These are phyloP conservation scores for Cynodonichthys magdalenae DNA, from an alignment of 2,797 vertebrate species.

Conservation along the genomic window DNA sequence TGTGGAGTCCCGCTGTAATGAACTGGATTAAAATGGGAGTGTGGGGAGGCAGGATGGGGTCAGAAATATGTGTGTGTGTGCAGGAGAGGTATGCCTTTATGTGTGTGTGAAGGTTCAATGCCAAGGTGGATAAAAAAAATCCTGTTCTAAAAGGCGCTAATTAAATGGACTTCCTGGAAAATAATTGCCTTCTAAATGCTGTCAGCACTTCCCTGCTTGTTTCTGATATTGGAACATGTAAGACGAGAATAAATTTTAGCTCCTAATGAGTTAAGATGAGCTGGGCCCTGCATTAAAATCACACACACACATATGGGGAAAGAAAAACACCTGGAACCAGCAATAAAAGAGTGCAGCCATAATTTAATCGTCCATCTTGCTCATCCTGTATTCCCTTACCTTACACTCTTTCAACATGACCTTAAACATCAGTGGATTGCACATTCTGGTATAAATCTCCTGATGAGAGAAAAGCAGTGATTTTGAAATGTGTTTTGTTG, in stretches of 20 bases:
- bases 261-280: constrained; percentile 56
- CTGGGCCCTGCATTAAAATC: constrained; percentile 32
- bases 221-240: constrained; percentile 7
- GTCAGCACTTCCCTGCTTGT: constrained; percentile 20
- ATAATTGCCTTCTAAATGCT: constrained; percentile 26
- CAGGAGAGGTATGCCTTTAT: constrained; percentile 56
- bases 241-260: constrained; percentile 17
- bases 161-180: constrained; percentile 33
- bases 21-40: constrained; percentile 82
- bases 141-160: constrained; percentile 22
- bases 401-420: constrained; percentile 61
- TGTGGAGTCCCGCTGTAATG: constrained; percentile 71
- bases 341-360: constrained; percentile 21
- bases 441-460: constrained; percentile 71
- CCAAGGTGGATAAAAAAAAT: constrained; percentile 32
- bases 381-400: constrained; percentile 70
- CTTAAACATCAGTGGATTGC: constrained; percentile 53
- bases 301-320: background rate
- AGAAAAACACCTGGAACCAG: constrained; percentile 58
- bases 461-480: constrained; percentile 45
- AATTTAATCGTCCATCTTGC: constrained; percentile 59
- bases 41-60: constrained; percentile 50
- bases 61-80: background rate
- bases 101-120: constrained; percentile 57
- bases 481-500: constrained; percentile 73